Evolutionary conservation across 2,888 invertebrate species (phyloP).

Genomic region (Yponomeuta plumbellus): DNA sequence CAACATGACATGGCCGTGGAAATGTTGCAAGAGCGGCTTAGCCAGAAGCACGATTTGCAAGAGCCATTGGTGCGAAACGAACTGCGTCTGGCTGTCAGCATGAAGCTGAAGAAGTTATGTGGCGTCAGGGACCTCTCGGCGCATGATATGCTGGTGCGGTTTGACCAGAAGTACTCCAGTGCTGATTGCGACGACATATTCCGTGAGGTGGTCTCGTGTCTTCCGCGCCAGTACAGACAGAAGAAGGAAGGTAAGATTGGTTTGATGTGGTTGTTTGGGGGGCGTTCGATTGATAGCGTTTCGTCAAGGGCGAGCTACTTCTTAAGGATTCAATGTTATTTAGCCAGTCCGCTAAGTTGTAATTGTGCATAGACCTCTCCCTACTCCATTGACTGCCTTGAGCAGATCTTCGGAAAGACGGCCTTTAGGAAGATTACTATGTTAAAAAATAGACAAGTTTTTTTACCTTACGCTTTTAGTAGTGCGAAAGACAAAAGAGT

Average conservation of each 20-base stretch:
- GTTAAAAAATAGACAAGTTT: too few species aligned
- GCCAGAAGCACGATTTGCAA: background rate
- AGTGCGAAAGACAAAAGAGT: too few species aligned
- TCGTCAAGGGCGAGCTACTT: too few species aligned
- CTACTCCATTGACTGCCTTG: too few species aligned
- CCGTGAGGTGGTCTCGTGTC: constrained; percentile 41
- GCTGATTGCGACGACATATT: constrained; percentile 49
- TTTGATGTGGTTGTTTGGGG: background rate
- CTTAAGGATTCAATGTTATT: too few species aligned
- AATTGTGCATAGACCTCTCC: too few species aligned
- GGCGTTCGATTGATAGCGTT: background rate
- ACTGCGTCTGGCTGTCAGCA: constrained; percentile 34
- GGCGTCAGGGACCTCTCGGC: constrained; percentile 50
- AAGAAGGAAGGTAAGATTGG: background rate
- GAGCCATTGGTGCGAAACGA: constrained; percentile 38
- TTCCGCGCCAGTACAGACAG: constrained; percentile 31
- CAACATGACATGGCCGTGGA: constrained; percentile 3
- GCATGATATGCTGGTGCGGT: constrained; percentile 56
- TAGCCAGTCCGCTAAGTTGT: too few species aligned
- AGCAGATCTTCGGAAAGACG: too few species aligned
- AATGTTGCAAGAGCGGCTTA: background rate
- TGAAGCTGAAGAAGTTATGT: constrained; percentile 48
- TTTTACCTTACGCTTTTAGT: too few species aligned
- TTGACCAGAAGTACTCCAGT: constrained; percentile 41
- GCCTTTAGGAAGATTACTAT: too few species aligned